Conservation (phyloP, 1,140 invertebrate species). For the Cephus cinctus region DNA sequence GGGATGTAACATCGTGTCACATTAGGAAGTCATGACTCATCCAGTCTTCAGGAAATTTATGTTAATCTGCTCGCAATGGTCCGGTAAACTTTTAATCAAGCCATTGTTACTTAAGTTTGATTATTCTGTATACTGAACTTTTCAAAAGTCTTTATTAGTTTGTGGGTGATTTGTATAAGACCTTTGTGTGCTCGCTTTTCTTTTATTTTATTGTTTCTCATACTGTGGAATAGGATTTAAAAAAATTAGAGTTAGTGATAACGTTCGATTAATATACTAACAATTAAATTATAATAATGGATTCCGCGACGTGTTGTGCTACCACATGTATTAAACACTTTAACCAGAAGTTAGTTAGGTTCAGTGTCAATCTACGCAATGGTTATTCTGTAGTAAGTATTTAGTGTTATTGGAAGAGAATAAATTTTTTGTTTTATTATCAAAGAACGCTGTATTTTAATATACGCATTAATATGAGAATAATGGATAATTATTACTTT, state of each 20-base stretch:
- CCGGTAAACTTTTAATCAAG: constrained; percentile 3
- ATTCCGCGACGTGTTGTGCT: no score
- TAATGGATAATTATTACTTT: constrained; percentile 2
- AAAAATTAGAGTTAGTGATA: no score
- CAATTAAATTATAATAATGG: no score
- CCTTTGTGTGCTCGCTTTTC: neutral
- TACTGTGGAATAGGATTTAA: no score
- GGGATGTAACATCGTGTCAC: no score
- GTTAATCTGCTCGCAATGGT: neutral
- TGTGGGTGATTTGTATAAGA: neutral
- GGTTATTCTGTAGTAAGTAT: neutral
- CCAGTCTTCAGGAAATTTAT: neutral
- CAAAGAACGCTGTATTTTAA: neutral
- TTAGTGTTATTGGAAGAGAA: neutral
- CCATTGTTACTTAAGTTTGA: neutral
- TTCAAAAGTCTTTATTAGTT: neutral
- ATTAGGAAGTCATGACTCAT: no score
- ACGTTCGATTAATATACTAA: no score
- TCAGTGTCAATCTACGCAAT: no score
- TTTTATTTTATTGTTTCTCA: neutral
- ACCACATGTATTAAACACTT: no score
- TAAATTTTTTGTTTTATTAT: neutral
- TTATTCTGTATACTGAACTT: neutral
- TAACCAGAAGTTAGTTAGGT: no score
- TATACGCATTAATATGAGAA: neutral